Evolutionary conservation across 1,140 invertebrate genomes (phyloP), one percentile per base, ranked within the genome.

Genomic region (Zophobas morio): DNA sequence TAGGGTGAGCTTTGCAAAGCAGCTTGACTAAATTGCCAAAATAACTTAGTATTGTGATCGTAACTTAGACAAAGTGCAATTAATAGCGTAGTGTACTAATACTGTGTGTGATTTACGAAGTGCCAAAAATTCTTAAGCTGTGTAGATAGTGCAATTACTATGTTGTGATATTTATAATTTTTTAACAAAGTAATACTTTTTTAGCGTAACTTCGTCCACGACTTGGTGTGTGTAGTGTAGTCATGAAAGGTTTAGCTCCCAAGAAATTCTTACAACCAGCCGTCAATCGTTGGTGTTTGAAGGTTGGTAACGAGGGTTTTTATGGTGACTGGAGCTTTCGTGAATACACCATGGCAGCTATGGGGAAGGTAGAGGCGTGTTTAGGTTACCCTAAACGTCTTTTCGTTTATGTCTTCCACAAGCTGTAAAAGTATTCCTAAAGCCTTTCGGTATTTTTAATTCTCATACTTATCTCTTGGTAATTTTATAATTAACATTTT

Each of bases 151-250:
- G 60, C 60, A 66, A 66, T 42, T 66, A 66, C 35, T 57, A 2
- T 42, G 37, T 66, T 66, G 60, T 66, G 60, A 66, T 66, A 66
- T 66, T 66, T 66, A 66, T n/a, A 66, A 66, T 33, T 66, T 66
- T 66, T 66, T 66, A 66, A 66, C 60, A 66, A 66, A 54, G 32
- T 32, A 33, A 6, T 34, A n/a, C 53, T 54, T 54, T 60, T 60
- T 60, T 60, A 60, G 42, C 42, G 42, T 20, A 20, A 20, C 20
- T 20, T 20, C 20, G 20, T 20, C 20, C 20, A 20, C 20, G 20
- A 20, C 20, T 20, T 20, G 20, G 20, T 20, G 20, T 20, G 20
- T 20, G 20, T 20, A 20, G 20, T 20, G 20, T 20, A 20, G 20
- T 20, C 20, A 20, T 20, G 20, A 20, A 20, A 20, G 20, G 20